A percentile compares a stretch with the other conserved stretches of the same genome.
These are phyloP conservation scores for Schizopygopsis pylzovi DNA, from an alignment of 2,797 vertebrate genomes.

Conservation along the genomic window DNA sequence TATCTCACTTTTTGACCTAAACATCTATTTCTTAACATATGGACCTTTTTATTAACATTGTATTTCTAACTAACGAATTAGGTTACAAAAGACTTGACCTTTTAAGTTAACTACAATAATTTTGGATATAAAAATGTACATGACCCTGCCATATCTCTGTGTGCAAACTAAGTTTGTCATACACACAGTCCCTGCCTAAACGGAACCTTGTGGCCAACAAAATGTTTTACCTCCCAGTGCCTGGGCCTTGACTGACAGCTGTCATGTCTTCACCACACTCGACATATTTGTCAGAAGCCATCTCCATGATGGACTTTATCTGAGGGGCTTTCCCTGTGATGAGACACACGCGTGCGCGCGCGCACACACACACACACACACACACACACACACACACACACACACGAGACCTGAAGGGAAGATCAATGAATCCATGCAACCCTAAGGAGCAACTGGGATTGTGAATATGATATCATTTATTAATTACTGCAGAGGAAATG, in stretches of 20 bases:
- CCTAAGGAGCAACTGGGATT: slow-evolving; percentile 14
- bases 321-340: slow-evolving; percentile 67
- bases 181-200: background rate
- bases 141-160: slow-evolving; percentile 49
- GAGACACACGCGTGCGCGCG: slow-evolving; percentile 44
- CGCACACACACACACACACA: background rate
- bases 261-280: slow-evolving; percentile 74
- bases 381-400: background rate
- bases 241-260: slow-evolving; percentile 77
- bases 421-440: slow-evolving; percentile 55
- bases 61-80: background rate
- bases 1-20: background rate
- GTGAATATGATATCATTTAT: slow-evolving; percentile 32
- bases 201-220: background rate
- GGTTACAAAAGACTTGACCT: background rate
- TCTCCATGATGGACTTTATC: slow-evolving; percentile 73
- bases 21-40: background rate
- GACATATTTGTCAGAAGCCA: slow-evolving; percentile 77
- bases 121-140: slow-evolving; percentile 23
- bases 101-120: background rate
- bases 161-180: slow-evolving; percentile 13
- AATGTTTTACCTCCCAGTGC: slow-evolving; percentile 65
- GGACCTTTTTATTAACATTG: background rate
- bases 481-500: slow-evolving; percentile 2
- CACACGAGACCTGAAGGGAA: slow-evolving; percentile 47